phyloP scores from a whole-genome alignment of 1,140 invertebrate species.

The Periplaneta americana region DNA sequence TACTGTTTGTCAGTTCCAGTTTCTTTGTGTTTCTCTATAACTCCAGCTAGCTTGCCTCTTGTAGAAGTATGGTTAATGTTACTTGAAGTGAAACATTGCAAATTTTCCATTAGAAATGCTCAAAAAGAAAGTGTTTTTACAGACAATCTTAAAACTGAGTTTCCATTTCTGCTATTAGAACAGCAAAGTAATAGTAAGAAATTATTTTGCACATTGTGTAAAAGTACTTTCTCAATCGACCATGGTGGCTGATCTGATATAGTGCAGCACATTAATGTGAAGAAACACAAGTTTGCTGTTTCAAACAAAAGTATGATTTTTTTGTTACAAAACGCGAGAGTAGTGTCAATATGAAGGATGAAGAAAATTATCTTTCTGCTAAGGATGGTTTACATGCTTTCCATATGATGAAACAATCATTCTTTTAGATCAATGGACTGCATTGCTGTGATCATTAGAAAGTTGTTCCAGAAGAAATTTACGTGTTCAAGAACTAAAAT shows the following conservation, averaged over 20 bases:
- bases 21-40: not conserved
- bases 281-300: conserved; percentile 2
- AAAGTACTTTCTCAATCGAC: not conserved
- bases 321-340: not conserved
- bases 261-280: not conserved
- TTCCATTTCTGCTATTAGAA: not conserved
- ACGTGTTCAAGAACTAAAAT: too few relatives aligned
- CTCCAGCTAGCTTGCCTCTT: not conserved
- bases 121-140: not conserved
- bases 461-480: too few relatives aligned
- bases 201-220: conserved; percentile 1
- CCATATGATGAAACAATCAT: too few relatives aligned
- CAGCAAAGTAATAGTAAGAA: conserved; percentile 2
- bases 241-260: not conserved
- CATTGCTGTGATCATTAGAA: too few relatives aligned
- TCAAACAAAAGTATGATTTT: not conserved
- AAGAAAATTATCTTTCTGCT: conserved; percentile 2
- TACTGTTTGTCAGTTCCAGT: not conserved
- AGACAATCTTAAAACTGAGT: not conserved
- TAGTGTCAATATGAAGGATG: not conserved
- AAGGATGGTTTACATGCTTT: not conserved
- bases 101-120: not conserved
- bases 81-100: not conserved
- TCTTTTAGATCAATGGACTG: too few relatives aligned
- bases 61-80: not conserved